phyloP scores from a whole-genome alignment of 2,888 invertebrate species.

The Rhaphigaster nebulosa region DNA sequence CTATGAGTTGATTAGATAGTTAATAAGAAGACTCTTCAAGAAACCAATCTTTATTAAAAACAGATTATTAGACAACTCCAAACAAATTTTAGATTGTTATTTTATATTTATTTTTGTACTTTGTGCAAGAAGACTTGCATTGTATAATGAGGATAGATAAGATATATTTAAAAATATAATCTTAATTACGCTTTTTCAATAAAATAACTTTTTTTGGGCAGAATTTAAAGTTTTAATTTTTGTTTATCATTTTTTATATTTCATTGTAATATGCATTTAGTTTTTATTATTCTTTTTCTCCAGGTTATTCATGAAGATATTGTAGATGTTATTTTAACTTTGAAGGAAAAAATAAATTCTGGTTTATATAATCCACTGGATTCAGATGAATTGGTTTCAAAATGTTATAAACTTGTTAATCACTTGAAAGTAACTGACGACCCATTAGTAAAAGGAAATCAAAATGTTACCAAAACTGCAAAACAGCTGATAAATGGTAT shows the following conservation, averaged over 20 bases:
- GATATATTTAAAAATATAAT: too few species aligned
- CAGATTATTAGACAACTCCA: too few species aligned
- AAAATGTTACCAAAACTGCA: not conserved
- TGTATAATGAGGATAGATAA: too few species aligned
- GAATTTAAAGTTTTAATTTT: not conserved
- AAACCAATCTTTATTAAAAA: too few species aligned
- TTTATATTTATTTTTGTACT: too few species aligned
- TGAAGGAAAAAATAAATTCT: conserved; percentile 43
- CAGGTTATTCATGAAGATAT: conserved; percentile 62
- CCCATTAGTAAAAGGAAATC: conserved; percentile 52
- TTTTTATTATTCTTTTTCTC: conserved; percentile 9
- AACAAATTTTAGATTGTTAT: too few species aligned
- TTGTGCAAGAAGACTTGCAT: too few species aligned
- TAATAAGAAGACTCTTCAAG: too few species aligned
- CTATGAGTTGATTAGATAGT: too few species aligned
- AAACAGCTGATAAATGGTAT: conserved; percentile 45
- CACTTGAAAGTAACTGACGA: conserved; percentile 55
- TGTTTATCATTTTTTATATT: not conserved
- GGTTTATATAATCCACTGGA: conserved; percentile 30
- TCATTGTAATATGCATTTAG: not conserved
- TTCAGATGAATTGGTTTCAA: conserved; percentile 51
- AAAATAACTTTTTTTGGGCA: too few species aligned
- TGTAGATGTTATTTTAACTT: not conserved
- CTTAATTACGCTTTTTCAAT: not conserved
- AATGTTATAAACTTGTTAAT: conserved; percentile 53